phyloP scores from a whole-genome alignment of 2,113 vertebrate genomes.

The Ascaphus truei region DNA sequence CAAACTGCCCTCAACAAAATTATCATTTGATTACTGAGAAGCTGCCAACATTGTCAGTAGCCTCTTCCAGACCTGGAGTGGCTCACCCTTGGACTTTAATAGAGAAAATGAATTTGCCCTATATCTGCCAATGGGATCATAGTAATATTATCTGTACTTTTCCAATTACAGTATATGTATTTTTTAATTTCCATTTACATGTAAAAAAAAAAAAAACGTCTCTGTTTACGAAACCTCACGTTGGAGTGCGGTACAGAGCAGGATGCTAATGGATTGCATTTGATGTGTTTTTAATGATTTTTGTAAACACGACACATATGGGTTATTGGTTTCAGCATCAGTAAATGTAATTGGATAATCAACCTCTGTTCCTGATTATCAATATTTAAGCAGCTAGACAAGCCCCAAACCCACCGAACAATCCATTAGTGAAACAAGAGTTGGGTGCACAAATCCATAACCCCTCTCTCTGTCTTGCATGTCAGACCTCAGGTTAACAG shows the following conservation, averaged over 20 bases:
- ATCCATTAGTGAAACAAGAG: conserved; percentile 32
- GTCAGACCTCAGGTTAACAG: conserved; percentile 24
- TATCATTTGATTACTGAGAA: background rate
- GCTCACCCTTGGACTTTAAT: too few species aligned
- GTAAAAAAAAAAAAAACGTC: background rate
- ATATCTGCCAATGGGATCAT: too few species aligned
- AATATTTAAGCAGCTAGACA: conserved; percentile 9
- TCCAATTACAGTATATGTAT: too few species aligned
- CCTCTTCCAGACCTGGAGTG: too few species aligned
- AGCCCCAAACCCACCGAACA: conserved; percentile 2
- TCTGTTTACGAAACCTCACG: background rate
- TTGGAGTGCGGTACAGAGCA: background rate
- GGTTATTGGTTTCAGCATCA: conserved; percentile 12
- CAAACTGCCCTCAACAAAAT: background rate
- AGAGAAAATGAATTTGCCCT: too few species aligned
- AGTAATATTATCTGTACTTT: too few species aligned
- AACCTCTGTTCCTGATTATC: conserved; percentile 21
- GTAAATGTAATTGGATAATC: conserved; percentile 30
- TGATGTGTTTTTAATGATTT: conserved; percentile 30
- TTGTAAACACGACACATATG: conserved; percentile 1
- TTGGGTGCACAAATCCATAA: conserved; percentile 23
- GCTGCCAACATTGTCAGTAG: too few species aligned
- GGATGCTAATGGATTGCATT: background rate
- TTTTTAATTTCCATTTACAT: background rate
- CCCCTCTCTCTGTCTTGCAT: conserved; percentile 8